Percentiles rank a stretch among this genome's conserved stretches.
Conservation (phyloP, 2,113 vertebrate genomes). For the Poicephalus gulielmi region DNA sequence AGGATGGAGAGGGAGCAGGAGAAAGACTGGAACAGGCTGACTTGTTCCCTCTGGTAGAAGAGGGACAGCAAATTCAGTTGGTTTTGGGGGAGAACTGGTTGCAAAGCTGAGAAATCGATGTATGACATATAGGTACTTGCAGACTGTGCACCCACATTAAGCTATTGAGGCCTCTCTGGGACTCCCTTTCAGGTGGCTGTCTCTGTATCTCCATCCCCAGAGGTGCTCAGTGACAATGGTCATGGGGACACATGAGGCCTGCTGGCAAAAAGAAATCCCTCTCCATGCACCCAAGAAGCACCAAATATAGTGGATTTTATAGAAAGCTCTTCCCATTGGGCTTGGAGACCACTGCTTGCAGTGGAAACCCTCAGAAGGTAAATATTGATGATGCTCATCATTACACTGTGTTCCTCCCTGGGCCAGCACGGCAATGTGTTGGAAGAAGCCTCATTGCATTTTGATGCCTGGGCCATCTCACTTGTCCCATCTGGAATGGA, state of each 20-base stretch:
- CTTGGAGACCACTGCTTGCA: not conserved
- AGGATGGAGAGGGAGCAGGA: not conserved
- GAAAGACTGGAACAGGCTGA: not conserved
- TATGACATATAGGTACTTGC: not conserved
- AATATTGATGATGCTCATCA: not conserved
- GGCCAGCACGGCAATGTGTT: rapidly evolving
- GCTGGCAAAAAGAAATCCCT: not conserved
- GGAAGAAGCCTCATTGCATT: not conserved
- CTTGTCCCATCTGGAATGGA: not conserved
- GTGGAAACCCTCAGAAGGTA: not conserved
- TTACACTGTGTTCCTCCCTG: rapidly evolving
- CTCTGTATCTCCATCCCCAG: not conserved
- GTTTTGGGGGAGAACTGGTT: not conserved
- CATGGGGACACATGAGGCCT: not conserved
- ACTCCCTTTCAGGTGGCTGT: not conserved
- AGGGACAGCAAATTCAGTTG: not conserved
- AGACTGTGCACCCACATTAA: rapidly evolving
- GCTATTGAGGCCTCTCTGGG: rapidly evolving
- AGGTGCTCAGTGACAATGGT: rapidly evolving
- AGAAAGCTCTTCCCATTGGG: rapidly evolving
- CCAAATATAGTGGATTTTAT: not conserved
- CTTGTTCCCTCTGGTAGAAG: not conserved
- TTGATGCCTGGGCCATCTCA: not conserved
- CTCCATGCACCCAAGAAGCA: rapidly evolving
- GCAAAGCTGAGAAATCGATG: not conserved